Base-by-base conservation (phyloP, 2,797 vertebrate genomes). In the Gadopsis bispinosus region DNA sequence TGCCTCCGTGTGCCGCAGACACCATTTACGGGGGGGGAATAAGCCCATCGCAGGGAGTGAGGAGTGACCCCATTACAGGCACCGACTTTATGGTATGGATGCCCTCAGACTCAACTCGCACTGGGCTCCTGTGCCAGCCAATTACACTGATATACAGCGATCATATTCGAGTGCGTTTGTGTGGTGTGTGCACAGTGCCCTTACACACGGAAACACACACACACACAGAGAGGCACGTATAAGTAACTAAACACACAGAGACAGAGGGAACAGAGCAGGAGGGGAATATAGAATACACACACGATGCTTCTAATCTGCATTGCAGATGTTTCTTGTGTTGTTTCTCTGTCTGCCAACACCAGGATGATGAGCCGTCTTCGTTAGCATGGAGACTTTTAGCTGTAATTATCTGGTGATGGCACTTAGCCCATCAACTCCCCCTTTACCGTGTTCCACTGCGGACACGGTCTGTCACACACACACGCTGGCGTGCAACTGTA, bases 341-440 rank as follows among this genome's bases (percentile, higher is more conserved):
- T 59, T 59, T 74, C 65, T 79, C 67, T 66, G 82, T 88, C 75
- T 87, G 87, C 79, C 82, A 83, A 80, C 75, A 19, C 68, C 68
- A 10, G 65, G 73, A 84, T 81, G 89, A 92, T 89, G 85, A 90
- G 84, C 70, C 37, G 11, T 81, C 67, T 86, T 92, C 73, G 69
- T 94, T 91, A 89, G 86, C 79, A 79, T 75, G 58, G 64, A 81
- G 84, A 90, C 86, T 91, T 92, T 91, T 89, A 90, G 88, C 85
- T 71, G 73, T 90, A 92, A 93, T 94, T 92, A 91, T 92, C 87
- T 76, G 70, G 73, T 92, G 91, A 91, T 92, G 90, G 92, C 85
- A 89, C 89, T 91, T 88, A 87, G 86, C 87, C 89, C 87, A 83
- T 91, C 89, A 84, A 72, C 84, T 86, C 80, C 87, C 88, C 85